Evolutionary conservation across 2,888 invertebrate genomes (phyloP).

Genomic region (Philonicus albiceps): DNA sequence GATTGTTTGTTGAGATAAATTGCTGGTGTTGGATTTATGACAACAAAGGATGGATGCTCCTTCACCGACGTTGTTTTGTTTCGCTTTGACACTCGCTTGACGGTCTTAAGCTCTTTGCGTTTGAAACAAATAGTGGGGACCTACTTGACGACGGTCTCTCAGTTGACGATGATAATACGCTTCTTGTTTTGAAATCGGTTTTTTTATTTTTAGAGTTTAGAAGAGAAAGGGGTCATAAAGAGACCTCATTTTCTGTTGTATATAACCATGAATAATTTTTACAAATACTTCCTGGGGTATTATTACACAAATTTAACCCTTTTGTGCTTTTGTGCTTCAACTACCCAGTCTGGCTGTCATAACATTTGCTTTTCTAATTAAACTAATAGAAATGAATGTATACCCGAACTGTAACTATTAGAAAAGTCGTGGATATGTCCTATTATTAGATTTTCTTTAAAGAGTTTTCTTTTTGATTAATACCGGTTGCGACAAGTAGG

Average conservation of each 20-base stretch:
- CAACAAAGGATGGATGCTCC: constrained; percentile 34
- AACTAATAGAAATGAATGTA: no score
- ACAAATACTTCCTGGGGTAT: no score
- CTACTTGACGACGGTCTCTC: not conserved
- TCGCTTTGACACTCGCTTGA: constrained; percentile 2
- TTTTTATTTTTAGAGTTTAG: not conserved
- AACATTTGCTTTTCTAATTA: no score
- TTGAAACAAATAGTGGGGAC: not conserved
- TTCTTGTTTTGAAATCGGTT: not conserved
- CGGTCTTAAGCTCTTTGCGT: not conserved
- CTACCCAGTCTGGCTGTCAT: no score
- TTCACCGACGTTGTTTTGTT: not conserved
- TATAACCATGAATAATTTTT: not conserved
- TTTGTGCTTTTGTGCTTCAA: no score
- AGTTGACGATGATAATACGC: not conserved
- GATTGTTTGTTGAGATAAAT: constrained; percentile 36
- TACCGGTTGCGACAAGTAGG: no score
- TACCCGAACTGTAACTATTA: no score
- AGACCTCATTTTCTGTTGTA: not conserved
- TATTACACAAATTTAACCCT: no score
- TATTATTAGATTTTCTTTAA: no score
- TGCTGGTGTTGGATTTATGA: constrained; percentile 31
- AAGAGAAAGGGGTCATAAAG: not conserved
- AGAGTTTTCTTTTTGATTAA: no score
- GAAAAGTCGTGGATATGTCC: no score